A percentile compares a stretch with the other conserved stretches of the same genome.
These are phyloP conservation scores for Dyspetes luteomarginatus DNA, from an alignment of 2,888 invertebrate species.

Conservation along the genomic window DNA sequence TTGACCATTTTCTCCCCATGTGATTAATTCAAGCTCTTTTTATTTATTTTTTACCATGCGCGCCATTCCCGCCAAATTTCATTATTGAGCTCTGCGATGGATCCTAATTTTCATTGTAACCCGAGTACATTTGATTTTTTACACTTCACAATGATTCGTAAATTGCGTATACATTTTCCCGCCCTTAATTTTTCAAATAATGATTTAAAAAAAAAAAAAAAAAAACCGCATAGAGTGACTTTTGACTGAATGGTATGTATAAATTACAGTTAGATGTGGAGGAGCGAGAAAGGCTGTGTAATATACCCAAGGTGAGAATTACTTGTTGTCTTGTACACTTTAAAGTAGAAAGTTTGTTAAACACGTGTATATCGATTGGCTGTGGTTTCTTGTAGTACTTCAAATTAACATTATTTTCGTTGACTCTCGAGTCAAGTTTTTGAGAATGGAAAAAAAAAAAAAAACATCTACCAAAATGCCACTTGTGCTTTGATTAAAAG, in stretches of 20 bases:
- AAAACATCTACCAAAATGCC: slow-evolving; percentile 58
- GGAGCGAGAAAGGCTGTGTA: slow-evolving; percentile 83
- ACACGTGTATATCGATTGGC: slow-evolving; percentile 51
- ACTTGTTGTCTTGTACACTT: slow-evolving; percentile 69
- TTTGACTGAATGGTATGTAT: slow-evolving; percentile 81
- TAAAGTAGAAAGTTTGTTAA: slow-evolving; percentile 55
- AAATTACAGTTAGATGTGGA: slow-evolving; percentile 83
- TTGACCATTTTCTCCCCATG: not conserved
- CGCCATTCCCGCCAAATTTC: slow-evolving; percentile 36
- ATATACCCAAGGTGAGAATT: slow-evolving; percentile 82
- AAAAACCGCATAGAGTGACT: slow-evolving; percentile 63
- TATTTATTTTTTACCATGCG: not conserved
- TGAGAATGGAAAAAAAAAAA: slow-evolving; percentile 31
- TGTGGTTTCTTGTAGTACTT: slow-evolving; percentile 49
- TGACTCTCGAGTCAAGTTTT: slow-evolving; percentile 33
- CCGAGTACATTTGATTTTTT: not conserved
- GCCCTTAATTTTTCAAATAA: not conserved
- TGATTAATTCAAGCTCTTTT: not conserved
- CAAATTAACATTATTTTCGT: slow-evolving; percentile 24
- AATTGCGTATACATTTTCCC: not conserved
- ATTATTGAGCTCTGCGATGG: not conserved
- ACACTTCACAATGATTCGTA: not conserved
- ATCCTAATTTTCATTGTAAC: not conserved
- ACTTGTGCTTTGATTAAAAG: slow-evolving; percentile 69
- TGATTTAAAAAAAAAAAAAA: slow-evolving; percentile 12